phyloP scores from a whole-genome alignment of 1,140 invertebrate species.

The Tyrophagus putrescentiae region DNA sequence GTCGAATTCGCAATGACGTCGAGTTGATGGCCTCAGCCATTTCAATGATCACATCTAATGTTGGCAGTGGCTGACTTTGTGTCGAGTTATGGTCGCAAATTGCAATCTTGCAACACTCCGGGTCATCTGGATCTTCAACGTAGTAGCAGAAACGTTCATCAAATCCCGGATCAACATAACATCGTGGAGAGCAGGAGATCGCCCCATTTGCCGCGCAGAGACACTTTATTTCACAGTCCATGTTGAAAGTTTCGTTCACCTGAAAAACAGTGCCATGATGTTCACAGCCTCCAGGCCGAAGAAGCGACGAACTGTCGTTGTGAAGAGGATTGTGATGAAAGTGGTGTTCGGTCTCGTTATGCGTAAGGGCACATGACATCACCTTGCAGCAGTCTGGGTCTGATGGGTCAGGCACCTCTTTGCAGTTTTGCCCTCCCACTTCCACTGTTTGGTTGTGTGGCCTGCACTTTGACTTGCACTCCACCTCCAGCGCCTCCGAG shows the following conservation, averaged over 20 bases:
- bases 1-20: conserved; percentile 55
- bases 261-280: conserved; percentile 29
- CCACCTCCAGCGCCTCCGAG: conserved; percentile 19
- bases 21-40: conserved; percentile 46
- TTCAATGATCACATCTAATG: conserved; percentile 22
- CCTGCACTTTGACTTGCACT: conserved; percentile 10
- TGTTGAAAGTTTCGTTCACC: conserved; percentile 28
- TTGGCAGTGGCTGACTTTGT: not conserved
- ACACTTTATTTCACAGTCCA: conserved; percentile 33
- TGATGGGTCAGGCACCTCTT: not conserved
- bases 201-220: conserved; percentile 29
- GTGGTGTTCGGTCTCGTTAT: not conserved
- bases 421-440: not conserved
- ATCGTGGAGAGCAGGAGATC: conserved; percentile 29
- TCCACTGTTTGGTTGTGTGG: not conserved
- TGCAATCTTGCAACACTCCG: conserved; percentile 34
- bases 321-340: too few species aligned
- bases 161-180: conserved; percentile 19
- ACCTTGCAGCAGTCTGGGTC: not conserved
- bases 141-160: conserved; percentile 24
- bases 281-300: conserved; percentile 29
- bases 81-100: conserved; percentile 30
- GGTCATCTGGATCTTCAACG: conserved; percentile 29
- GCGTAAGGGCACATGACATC: not conserved
- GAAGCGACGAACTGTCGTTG: not conserved